These are phyloP conservation scores for Triplophysa bombifrons DNA, from an alignment of 2,797 vertebrate genomes.

Conservation along the genomic window DNA sequence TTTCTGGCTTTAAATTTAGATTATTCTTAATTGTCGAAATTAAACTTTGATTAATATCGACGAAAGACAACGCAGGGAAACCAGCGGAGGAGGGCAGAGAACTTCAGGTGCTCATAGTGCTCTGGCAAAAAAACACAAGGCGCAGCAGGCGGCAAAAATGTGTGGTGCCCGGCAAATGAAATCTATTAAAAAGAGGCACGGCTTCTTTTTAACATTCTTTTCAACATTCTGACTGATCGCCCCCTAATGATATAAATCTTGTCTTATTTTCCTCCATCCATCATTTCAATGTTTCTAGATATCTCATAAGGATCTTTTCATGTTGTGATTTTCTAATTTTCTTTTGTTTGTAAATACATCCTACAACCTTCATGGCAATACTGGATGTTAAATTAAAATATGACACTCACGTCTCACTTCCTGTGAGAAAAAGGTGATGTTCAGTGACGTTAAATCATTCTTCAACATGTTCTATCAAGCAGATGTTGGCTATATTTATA, in stretches of 20 bases:
- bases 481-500: neutral
- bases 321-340: conserved; percentile 6
- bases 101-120: too few relatives aligned
- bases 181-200: too few relatives aligned
- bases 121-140: too few relatives aligned
- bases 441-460: neutral
- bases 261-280: neutral
- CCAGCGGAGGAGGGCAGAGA: too few relatives aligned
- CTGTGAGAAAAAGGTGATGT: neutral
- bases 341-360: neutral
- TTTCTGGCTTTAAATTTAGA: too few relatives aligned
- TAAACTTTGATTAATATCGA: too few relatives aligned
- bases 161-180: too few relatives aligned
- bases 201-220: too few relatives aligned
- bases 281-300: neutral
- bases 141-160: too few relatives aligned
- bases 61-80: too few relatives aligned
- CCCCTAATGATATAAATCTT: neutral
- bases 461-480: neutral
- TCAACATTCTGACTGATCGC: too few relatives aligned
- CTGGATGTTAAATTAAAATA: neutral
- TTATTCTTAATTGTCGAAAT: too few relatives aligned
- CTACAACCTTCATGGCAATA: neutral
- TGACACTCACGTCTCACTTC: neutral
- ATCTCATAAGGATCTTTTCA: neutral